Percentiles rank a stretch among this genome's conserved stretches.
These are phyloP conservation scores for Automeris io DNA, from an alignment of 2,888 invertebrate species.

Conservation along the genomic window DNA sequence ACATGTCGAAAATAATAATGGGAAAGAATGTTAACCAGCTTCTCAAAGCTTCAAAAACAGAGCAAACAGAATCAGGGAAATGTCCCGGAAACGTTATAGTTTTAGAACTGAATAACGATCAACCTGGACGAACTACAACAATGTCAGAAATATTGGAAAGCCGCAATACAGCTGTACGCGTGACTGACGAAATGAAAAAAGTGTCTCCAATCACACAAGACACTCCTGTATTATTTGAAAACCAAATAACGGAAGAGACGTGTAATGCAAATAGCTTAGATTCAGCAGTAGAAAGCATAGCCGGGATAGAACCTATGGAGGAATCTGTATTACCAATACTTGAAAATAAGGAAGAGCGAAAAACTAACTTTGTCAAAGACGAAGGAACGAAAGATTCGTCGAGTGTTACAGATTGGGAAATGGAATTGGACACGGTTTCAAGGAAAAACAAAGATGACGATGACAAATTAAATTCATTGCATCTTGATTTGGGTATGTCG, in stretches of 20 bases:
- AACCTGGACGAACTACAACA: slow-evolving; percentile 59
- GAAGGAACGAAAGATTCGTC: slow-evolving; percentile 56
- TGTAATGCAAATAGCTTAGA: slow-evolving; percentile 64
- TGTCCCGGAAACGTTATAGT: slow-evolving; percentile 65
- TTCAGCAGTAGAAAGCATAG: slow-evolving; percentile 56
- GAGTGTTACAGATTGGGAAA: slow-evolving; percentile 78
- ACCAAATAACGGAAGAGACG: slow-evolving; percentile 51
- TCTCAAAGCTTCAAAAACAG: slow-evolving; percentile 56
- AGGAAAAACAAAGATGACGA: slow-evolving; percentile 61
- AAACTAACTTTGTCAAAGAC: slow-evolving; percentile 43
- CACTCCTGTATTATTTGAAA: slow-evolving; percentile 73
- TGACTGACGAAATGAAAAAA: slow-evolving; percentile 35
- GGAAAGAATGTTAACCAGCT: slow-evolving; percentile 70
- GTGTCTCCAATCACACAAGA: slow-evolving; percentile 69
- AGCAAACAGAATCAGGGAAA: slow-evolving; percentile 50
- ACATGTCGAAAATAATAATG: slow-evolving; percentile 72
- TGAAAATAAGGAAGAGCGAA: slow-evolving; percentile 40
- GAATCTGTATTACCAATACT: slow-evolving; percentile 39
- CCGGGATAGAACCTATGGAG: slow-evolving; percentile 48
- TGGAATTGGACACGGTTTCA: slow-evolving; percentile 76
- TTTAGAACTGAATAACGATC: slow-evolving; percentile 67
- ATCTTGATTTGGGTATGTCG: slow-evolving; percentile 69
- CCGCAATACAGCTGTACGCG: slow-evolving; percentile 33
- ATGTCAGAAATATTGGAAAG: slow-evolving; percentile 69
- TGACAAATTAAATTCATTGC: slow-evolving; percentile 64